Evolutionary conservation across 1,140 invertebrate genomes (phyloP), one percentile per base, ranked within the genome.

Genomic region (Papilio aristodemus): DNA sequence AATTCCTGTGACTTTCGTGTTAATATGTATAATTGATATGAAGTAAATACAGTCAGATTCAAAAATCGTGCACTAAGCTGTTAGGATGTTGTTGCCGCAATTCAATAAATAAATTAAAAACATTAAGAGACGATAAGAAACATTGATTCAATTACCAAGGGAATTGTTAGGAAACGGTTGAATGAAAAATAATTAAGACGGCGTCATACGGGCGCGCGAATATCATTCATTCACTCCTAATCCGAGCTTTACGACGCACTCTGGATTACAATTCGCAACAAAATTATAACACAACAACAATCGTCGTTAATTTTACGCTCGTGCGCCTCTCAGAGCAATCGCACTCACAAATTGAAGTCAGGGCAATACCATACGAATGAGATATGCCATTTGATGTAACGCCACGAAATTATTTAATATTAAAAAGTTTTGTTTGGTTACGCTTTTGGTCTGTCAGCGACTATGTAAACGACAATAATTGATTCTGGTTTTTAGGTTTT

Each of bases 261-360:
- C 37, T 38, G 63, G 63, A 63, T 62, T 72, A 73, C 70, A 70
- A 66, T 72, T 79, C 74, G 59, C 79, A 73, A 73, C 68, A 76
- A 78, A 79, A 77, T 79, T 76, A 76, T 72, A 75, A 75, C 79
- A 79, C 77, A 77, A 78, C 78, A 82, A 85, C 83, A 87, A 87
- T 86, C 77, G 80, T 70, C 77, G 77, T 86, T 85, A 83, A 87
- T 87, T 89, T 87, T 86, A 76, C 85, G 86, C 85, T 85, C 85
- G 86, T 89, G 86, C 68, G 80, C 71, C 71, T 77, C 70, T 67
- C 73, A 76, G 74, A 68, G 66, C 67, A 75, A 78, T 76, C 75
- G 70, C 39, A 74, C 71, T 67, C 77, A 74, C 70, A 70, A 78
- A 76, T 80, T 79, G 73, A 79, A 80, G 76, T 2, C 75, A 64